phyloP scores from a whole-genome alignment of 2,888 invertebrate species.

The Pemphredon lugubris region DNA sequence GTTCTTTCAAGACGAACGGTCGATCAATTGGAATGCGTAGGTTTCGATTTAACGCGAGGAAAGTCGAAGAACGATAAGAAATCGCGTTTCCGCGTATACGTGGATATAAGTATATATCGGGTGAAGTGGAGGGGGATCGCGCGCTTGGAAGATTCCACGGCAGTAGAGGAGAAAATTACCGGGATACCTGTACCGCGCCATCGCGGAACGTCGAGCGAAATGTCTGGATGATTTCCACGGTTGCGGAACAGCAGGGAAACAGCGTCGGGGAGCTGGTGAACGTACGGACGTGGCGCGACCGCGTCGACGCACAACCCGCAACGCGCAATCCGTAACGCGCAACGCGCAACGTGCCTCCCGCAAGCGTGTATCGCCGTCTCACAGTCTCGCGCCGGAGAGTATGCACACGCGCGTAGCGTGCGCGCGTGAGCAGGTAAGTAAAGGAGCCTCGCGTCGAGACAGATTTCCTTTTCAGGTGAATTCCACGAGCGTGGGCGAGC shows the following conservation, averaged over 20 bases:
- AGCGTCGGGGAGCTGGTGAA: conserved; percentile 29
- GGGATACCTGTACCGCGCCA: conserved; percentile 32
- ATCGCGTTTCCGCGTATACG: too few relatives aligned
- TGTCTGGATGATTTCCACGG: conserved; percentile 69
- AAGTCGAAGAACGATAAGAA: too few relatives aligned
- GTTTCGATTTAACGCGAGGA: too few relatives aligned
- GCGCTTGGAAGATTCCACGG: too few relatives aligned
- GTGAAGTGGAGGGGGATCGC: too few relatives aligned
- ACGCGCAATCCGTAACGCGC: not conserved
- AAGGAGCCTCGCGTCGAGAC: conserved; percentile 55
- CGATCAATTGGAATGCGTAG: too few relatives aligned
- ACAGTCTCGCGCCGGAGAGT: too few relatives aligned
- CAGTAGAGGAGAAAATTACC: conserved; percentile 31
- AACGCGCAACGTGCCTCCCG: not conserved
- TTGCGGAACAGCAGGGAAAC: conserved; percentile 62
- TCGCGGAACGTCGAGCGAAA: conserved; percentile 44
- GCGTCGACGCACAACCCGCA: conserved; percentile 16
- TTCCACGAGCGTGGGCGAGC: conserved; percentile 75
- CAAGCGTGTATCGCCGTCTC: too few relatives aligned
- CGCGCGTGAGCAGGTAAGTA: conserved; percentile 34
- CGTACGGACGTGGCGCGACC: not conserved
- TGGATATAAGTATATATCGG: too few relatives aligned
- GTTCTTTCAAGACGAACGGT: too few relatives aligned
- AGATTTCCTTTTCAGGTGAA: conserved; percentile 79
- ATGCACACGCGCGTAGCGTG: not conserved